phyloP scores from a whole-genome alignment of 2,888 invertebrate species.

The Caradrina clavipalpis region DNA sequence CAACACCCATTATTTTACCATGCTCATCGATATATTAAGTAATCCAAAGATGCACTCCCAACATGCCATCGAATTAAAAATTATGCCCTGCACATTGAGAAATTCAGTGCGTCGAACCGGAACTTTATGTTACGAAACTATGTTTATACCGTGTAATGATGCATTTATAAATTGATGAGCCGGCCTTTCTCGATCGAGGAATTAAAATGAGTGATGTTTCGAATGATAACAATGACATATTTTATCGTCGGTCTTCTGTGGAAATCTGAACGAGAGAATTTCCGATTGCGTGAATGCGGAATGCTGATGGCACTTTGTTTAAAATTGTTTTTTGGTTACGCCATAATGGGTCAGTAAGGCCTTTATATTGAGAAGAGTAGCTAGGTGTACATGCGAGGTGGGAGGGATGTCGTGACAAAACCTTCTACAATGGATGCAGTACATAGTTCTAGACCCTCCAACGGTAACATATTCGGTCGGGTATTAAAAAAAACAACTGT shows the following conservation, averaged over 20 bases:
- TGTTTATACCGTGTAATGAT: slow-evolving; percentile 80
- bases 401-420: too few species aligned
- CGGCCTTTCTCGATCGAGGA: slow-evolving; percentile 72
- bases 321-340: slow-evolving; percentile 28
- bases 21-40: slow-evolving; percentile 65
- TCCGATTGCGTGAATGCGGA: slow-evolving; percentile 36
- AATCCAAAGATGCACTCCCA: slow-evolving; percentile 67
- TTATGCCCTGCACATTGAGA: slow-evolving; percentile 76
- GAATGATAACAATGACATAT: slow-evolving; percentile 81
- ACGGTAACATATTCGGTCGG: too few species aligned
- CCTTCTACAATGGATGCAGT: too few species aligned
- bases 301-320: slow-evolving; percentile 33
- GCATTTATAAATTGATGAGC: slow-evolving; percentile 83
- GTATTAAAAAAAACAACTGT: too few species aligned
- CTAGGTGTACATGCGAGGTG: too few species aligned
- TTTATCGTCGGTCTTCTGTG: slow-evolving; percentile 68
- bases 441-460: too few species aligned
- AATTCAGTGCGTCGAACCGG: slow-evolving; percentile 79
- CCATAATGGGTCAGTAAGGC: slow-evolving; percentile 4
- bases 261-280: slow-evolving; percentile 62
- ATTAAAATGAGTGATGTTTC: slow-evolving; percentile 85
- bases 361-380: neutral
- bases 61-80: slow-evolving; percentile 78
- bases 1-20: slow-evolving; percentile 63
- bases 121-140: slow-evolving; percentile 61